These are phyloP conservation scores for Rapana venosa DNA, from an alignment of 2,888 invertebrate species.

Conservation along the genomic window DNA sequence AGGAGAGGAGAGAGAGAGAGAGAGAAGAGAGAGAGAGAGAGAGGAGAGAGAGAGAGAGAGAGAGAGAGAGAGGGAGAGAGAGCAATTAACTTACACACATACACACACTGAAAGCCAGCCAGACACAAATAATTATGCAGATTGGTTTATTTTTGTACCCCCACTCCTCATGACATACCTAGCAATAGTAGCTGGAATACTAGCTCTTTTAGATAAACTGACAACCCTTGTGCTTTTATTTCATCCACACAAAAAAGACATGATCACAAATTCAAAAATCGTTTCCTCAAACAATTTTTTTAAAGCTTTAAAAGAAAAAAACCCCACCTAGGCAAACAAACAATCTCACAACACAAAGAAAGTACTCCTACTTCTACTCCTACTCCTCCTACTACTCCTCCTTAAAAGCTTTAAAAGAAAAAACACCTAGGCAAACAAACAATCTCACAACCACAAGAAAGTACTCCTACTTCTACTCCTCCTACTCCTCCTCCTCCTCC, in stretches of 20 bases:
- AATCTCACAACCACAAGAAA: too few species aligned
- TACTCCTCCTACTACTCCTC: too few species aligned
- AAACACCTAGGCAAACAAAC: too few species aligned
- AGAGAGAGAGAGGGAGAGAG: neutral
- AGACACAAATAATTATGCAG: neutral
- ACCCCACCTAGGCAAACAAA: too few species aligned
- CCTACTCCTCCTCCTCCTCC: too few species aligned
- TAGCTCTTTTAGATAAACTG: neutral
- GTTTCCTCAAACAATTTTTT: too few species aligned
- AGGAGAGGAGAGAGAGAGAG: neutral
- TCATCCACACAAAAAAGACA: neutral
- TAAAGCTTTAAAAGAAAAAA: too few species aligned
- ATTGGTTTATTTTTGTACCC: neutral
- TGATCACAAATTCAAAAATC: too few species aligned
- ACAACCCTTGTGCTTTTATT: neutral
- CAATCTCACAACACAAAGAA: too few species aligned
- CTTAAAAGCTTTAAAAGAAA: too few species aligned
- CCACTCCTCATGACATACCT: neutral
- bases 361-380: too few species aligned
- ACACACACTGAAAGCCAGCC: neutral
- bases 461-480: too few species aligned
- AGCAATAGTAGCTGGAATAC: neutral
- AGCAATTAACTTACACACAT: neutral
- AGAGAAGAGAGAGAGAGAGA: neutral
- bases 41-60: neutral